Evolutionary conservation across 2,113 vertebrate genomes (phyloP), one percentile per base, ranked within the genome.

Genomic region (Apistogramma diplotaenia): DNA sequence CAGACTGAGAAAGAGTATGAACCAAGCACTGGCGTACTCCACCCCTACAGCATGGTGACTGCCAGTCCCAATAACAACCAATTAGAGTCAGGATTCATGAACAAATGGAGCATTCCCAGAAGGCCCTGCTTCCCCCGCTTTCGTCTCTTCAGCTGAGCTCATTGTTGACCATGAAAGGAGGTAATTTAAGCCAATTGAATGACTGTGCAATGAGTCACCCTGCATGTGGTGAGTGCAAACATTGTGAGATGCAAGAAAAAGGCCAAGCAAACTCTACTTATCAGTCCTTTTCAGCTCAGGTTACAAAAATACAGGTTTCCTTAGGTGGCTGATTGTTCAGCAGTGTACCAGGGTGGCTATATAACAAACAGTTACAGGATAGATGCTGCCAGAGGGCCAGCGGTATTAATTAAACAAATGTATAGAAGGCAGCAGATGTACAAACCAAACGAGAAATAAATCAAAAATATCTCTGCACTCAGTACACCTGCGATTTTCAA

Each of bases 111-210:
- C 78, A 81, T 92, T 94, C 93, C 90, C 91, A 88, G 87, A 92
- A 91, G 82, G 89, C 82, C 82, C 74, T 43, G 82, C 82, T 89
- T 89, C 86, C 91, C 81, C 87, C 73, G 35, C 89, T 91, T 89
- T 85, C 83, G 83, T 83, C 92, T 94, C 88, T 85, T 94, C 92
- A 89, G 90, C 91, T 93, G 91, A 95, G 91, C 93, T 94, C 93
- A 93, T 91, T 94, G 93, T 94, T 95, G 92, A 95, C 93, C 93
- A 95, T 94, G 94, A 95, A 95, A 95, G 93, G 94, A 95, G 93
- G 91, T 91, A 87, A 93, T 93, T 94, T 92, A 92, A 95, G 90
- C 88, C 91, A 93, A 93, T 76, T 84, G 88, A 93, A 94, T 94
- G 87, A 92, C 91, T 94, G 87, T 76, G 92, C 85, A 91, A 77